Evolutionary conservation across 1,140 invertebrate species (phyloP).

Genomic region (Aphelenchoides avenae): DNA sequence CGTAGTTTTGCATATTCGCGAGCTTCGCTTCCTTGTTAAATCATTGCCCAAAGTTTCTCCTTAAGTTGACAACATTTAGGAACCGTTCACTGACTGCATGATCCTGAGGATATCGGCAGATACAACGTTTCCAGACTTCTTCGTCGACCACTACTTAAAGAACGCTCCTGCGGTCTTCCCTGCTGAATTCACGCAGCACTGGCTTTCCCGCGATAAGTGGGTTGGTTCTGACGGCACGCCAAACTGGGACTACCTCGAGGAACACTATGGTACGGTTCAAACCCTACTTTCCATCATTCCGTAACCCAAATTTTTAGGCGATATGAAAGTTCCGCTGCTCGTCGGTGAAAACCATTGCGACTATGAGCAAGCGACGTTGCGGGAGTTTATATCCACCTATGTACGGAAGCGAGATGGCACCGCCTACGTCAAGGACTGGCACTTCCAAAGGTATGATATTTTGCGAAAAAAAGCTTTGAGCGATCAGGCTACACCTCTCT

Average conservation of each 20-base stretch:
- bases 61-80: too few species aligned
- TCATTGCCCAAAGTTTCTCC: too few species aligned
- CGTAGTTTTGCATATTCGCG: too few species aligned
- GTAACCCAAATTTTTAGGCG: slow-evolving; percentile 4
- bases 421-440: slow-evolving; percentile 63
- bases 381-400: too few species aligned
- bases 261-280: background rate
- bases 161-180: too few species aligned
- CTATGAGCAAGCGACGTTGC: slow-evolving; percentile 9
- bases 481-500: background rate
- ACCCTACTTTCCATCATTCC: background rate
- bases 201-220: slow-evolving; percentile 5
- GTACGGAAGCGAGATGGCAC: slow-evolving; percentile 11
- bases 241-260: background rate
- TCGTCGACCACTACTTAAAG: too few species aligned
- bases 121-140: too few species aligned
- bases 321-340: background rate
- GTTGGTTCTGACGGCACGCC: background rate
- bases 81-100: too few species aligned
- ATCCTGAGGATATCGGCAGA: too few species aligned
- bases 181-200: background rate
- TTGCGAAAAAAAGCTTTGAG: too few species aligned
- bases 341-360: background rate
- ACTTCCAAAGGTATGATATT: slow-evolving; percentile 61
- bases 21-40: too few species aligned